Percentiles rank a stretch among this genome's conserved stretches.
These are phyloP conservation scores for Conops quadrifasciatus DNA, from an alignment of 2,888 invertebrate species.

Conservation along the genomic window DNA sequence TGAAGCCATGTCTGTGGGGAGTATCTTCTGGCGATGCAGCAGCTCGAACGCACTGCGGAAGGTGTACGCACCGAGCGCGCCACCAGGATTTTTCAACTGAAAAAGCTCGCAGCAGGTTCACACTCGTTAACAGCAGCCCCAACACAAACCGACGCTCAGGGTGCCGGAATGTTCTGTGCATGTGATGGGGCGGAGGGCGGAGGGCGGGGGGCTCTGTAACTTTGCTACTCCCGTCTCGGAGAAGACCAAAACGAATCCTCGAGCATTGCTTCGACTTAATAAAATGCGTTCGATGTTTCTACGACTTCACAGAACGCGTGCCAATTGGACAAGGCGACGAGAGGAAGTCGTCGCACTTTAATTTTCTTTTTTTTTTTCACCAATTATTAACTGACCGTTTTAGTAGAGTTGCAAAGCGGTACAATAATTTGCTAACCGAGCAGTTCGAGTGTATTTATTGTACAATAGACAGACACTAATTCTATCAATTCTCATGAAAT, in stretches of 20 bases:
- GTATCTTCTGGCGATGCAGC: constrained; percentile 13
- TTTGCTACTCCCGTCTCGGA: constrained; percentile 48
- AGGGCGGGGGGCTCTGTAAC: constrained; percentile 6
- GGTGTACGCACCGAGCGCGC: constrained; percentile 1
- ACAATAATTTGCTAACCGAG: constrained; percentile 56
- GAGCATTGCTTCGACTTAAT: constrained; percentile 49
- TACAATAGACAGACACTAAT: too few relatives aligned
- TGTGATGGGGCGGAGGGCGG: not conserved
- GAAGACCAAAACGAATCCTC: constrained; percentile 61
- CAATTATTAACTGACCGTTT: too few relatives aligned
- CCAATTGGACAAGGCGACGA: too few relatives aligned
- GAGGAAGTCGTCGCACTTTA: too few relatives aligned
- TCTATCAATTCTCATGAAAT: too few relatives aligned
- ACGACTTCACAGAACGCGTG: too few relatives aligned
- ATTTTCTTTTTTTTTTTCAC: too few relatives aligned
- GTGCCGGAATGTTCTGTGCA: constrained; percentile 32
- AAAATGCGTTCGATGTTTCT: too few relatives aligned
- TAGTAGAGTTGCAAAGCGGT: constrained; percentile 56
- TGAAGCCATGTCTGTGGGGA: constrained; percentile 69
- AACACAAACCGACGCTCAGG: constrained; percentile 21
- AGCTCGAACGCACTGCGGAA: constrained; percentile 3
- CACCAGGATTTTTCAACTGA: not conserved
- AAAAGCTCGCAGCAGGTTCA: not conserved
- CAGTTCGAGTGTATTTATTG: not conserved
- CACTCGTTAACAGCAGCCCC: not conserved